Conservation (phyloP, 2,797 vertebrate genomes). For the Phalanger gymnotis region DNA sequence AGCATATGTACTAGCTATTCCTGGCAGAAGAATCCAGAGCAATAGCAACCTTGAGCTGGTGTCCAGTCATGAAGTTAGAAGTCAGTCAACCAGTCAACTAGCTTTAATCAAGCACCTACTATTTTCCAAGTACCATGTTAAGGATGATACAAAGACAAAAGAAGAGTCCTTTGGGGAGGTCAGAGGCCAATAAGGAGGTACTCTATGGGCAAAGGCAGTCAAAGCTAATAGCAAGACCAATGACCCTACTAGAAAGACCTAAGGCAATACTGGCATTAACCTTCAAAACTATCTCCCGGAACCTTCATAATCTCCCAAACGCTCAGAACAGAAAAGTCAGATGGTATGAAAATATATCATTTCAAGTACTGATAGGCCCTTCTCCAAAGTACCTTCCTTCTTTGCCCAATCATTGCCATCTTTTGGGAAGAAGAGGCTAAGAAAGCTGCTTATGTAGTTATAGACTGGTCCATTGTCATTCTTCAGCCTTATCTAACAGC, state of each 20-base stretch:
- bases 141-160: neutral
- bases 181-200: neutral
- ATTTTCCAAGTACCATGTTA: neutral
- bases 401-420: neutral
- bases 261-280: neutral
- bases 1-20: neutral
- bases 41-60: neutral
- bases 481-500: constrained; percentile 64
- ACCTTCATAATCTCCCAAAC: neutral
- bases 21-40: neutral
- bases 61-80: neutral
- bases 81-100: neutral
- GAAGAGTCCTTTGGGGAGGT: neutral
- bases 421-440: neutral
- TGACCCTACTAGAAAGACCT: neutral
- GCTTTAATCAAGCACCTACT: neutral
- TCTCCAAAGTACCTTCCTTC: neutral
- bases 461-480: constrained; percentile 61
- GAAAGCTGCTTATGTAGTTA: neutral
- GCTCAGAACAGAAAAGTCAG: neutral
- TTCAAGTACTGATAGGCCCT: neutral
- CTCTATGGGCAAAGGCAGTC: neutral
- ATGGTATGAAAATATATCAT: neutral
- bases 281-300: neutral
- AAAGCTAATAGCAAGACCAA: neutral